A percentile compares a stretch with the other conserved stretches of the same genome.
phyloP scores from a whole-genome alignment of 2,888 invertebrate species.

The Acrocyrtus sp. region DNA sequence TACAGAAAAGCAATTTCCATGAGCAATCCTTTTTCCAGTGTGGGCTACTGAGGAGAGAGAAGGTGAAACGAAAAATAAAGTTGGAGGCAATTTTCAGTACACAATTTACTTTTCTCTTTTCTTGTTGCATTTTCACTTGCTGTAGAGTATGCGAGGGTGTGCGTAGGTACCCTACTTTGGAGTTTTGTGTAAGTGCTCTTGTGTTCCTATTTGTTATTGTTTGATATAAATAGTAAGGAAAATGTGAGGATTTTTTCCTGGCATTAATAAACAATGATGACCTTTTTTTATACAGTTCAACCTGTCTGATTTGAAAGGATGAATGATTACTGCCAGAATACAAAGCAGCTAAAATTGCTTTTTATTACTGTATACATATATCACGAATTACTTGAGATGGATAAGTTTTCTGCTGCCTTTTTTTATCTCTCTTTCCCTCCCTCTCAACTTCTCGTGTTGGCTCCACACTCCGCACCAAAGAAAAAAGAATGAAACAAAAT shows the following conservation, averaged over 20 bases:
- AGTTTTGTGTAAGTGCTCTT: not conserved
- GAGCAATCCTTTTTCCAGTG: slow-evolving; percentile 35
- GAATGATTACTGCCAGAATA: slow-evolving; percentile 33
- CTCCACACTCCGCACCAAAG: no score
- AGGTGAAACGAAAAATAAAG: slow-evolving; percentile 19
- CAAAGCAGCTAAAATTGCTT: slow-evolving; percentile 13
- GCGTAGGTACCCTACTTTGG: no score
- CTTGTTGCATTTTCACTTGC: slow-evolving; percentile 9
- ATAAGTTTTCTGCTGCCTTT: no score
- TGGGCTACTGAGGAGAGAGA: no score
- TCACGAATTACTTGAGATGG: no score
- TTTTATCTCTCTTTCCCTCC: no score
- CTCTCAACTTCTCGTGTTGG: no score
- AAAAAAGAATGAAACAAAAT: no score
- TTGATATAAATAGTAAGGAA: not conserved
- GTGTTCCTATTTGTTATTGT: not conserved
- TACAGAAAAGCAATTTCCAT: slow-evolving; percentile 44
- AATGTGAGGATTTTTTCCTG: slow-evolving; percentile 20
- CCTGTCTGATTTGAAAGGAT: slow-evolving; percentile 41
- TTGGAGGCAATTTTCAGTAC: slow-evolving; percentile 29
- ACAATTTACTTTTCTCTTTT: slow-evolving; percentile 15
- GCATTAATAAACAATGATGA: slow-evolving; percentile 48
- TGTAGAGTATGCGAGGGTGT: no score
- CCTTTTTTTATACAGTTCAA: slow-evolving; percentile 24
- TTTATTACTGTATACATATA: slow-evolving; percentile 6